Evolutionary conservation across 2,888 invertebrate genomes (phyloP), one percentile per base, ranked within the genome.

Genomic region (Alsophila aescularia): DNA sequence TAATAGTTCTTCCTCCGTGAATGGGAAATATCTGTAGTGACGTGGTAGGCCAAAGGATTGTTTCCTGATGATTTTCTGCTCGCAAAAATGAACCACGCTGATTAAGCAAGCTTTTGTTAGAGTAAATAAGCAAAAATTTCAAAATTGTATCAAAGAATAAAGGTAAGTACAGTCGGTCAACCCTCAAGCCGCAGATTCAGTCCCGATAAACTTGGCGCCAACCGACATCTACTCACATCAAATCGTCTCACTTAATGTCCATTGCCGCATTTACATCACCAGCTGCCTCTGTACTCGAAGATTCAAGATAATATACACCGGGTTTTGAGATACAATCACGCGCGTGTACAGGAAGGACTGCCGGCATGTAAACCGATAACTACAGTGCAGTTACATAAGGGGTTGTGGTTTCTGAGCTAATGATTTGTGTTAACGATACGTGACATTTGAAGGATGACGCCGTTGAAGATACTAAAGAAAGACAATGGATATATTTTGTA

Each of bases 261-360:
- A 81, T 81, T 79, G 76, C 81, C 73, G 79, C 72, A 67, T 75
- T 75, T 75, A 70, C 74, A 75, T 76, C 69, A 75, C 69, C 75
- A 76, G 73, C 69, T 77, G 73, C 68, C 66, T 60, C 68, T 65
- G 68, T 60, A 65, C 54, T 61, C 62, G 67, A 75, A 77, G 81
- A 82, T 83, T 69, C 43, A 50, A 66, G 83, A 81, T 83, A 81
- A 77, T 83, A 76, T 69, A 73, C 66, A 67, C 65, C 75, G 60
- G 70, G 73, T 72, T 74, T 70, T 63, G 69, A 68, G 80, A 83
- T 80, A 63, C 29, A 61, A 82, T 81, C 79, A 60, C 42, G 64
- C 62, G 61, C 62, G 52, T 55, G 60, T 55, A 51, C 61, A 65
- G 67, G 70, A 72, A 71, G 70, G 63, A 37, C 53, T 55, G 58